Percentiles rank a stretch among this genome's conserved stretches.
These are phyloP conservation scores for Calliphora vomitoria DNA, from an alignment of 2,888 invertebrate species.

Conservation along the genomic window DNA sequence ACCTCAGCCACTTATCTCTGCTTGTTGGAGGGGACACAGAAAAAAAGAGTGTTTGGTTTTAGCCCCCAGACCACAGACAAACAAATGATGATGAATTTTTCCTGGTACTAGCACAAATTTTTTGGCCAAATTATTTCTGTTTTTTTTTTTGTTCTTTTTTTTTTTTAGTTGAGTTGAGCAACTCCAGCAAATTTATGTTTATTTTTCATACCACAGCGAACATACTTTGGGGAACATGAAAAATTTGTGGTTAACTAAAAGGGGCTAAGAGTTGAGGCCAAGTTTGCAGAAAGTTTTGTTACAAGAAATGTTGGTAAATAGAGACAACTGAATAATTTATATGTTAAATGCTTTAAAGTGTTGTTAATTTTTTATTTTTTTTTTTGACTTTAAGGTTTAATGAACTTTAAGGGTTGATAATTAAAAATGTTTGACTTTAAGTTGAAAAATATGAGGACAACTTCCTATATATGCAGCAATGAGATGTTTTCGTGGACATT, in stretches of 20 bases:
- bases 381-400: too few species aligned
- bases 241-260: neutral
- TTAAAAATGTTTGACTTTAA: too few species aligned
- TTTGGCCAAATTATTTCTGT: neutral
- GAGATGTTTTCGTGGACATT: too few species aligned
- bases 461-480: too few species aligned
- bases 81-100: slow-evolving; percentile 43
- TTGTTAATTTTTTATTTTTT: too few species aligned
- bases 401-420: too few species aligned
- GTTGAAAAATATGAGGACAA: too few species aligned
- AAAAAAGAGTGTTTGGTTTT: slow-evolving; percentile 22
- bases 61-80: slow-evolving; percentile 31
- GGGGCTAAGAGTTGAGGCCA: too few species aligned
- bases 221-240: neutral
- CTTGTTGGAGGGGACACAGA: neutral
- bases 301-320: neutral
- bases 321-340: neutral
- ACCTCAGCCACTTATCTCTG: slow-evolving; percentile 46
- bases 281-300: neutral
- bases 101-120: neutral
- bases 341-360: too few species aligned
- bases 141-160: slow-evolving; percentile 1
- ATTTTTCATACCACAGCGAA: neutral
- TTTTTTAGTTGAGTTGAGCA: neutral
- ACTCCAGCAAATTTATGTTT: slow-evolving; percentile 39